These are phyloP conservation scores for Dryococelus australis DNA, from an alignment of 2,888 invertebrate species.

Conservation along the genomic window DNA sequence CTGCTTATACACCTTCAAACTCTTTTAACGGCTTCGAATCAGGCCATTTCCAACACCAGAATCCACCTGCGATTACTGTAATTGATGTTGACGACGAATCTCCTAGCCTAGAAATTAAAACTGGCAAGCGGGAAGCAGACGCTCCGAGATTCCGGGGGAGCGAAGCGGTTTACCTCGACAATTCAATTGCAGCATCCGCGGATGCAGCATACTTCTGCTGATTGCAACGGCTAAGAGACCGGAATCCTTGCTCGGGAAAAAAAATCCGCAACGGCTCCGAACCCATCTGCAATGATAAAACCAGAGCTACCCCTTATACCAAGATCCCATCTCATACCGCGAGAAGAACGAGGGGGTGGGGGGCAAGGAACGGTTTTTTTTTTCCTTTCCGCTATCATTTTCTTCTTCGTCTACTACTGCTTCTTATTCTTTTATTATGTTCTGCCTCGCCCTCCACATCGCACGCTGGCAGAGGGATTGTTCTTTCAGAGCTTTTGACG, in stretches of 20 bases:
- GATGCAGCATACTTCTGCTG: conserved; percentile 10
- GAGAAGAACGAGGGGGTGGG: too few relatives aligned
- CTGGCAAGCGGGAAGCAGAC: too few relatives aligned
- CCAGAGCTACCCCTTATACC: conserved; percentile 13
- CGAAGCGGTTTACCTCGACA: not conserved
- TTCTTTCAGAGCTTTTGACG: conserved; percentile 41
- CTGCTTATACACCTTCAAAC: too few relatives aligned
- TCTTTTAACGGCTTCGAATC: too few relatives aligned
- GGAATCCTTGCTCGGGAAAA: not conserved
- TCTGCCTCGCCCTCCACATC: conserved; percentile 26
- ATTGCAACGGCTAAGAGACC: not conserved
- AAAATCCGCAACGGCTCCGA: not conserved
- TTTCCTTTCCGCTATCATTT: not conserved
- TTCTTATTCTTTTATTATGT: conserved; percentile 36
- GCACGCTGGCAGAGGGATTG: conserved; percentile 39
- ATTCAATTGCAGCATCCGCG: not conserved
- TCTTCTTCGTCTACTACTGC: not conserved
- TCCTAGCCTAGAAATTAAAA: too few relatives aligned
- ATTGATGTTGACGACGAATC: too few relatives aligned
- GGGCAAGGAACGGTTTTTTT: not conserved
- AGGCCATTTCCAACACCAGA: too few relatives aligned
- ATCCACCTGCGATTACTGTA: too few relatives aligned
- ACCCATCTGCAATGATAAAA: conserved; percentile 13
- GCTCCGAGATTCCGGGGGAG: too few relatives aligned
- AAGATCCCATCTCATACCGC: conserved; percentile 2